Percentiles rank a stretch among this genome's conserved stretches.
Evolutionary conservation across 2,797 vertebrate species (phyloP).

Genomic region (Karalla daura): DNA sequence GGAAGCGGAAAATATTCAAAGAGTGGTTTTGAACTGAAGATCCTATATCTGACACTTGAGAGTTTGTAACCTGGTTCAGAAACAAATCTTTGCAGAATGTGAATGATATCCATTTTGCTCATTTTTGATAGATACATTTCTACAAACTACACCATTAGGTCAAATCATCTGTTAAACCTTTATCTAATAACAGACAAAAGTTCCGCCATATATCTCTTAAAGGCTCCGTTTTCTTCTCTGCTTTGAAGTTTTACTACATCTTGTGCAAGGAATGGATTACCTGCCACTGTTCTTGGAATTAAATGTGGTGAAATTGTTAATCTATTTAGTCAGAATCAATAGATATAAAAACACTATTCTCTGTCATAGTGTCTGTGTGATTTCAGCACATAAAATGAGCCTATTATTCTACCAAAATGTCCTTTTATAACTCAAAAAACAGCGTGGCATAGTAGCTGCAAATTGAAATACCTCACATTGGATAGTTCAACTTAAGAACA

Average conservation of each 20-base stretch:
- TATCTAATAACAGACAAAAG: not conserved
- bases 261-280: slow-evolving; percentile 30
- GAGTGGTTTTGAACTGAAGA: not conserved
- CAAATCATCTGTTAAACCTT: not conserved
- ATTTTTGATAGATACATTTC: not conserved
- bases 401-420: not conserved
- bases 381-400: slow-evolving; percentile 6
- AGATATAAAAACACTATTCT: not conserved
- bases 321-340: slow-evolving; percentile 2
- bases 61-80: not conserved
- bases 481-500: not conserved
- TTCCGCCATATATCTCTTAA: not conserved
- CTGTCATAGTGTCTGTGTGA: slow-evolving; percentile 1
- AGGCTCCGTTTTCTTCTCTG: slow-evolving; percentile 2
- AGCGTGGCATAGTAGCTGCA: not conserved
- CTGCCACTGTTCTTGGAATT: slow-evolving; percentile 20
- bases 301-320: slow-evolving; percentile 13
- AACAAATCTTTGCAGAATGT: not conserved
- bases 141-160: not conserved
- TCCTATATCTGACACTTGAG: not conserved
- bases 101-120: not conserved
- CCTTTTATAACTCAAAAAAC: not conserved
- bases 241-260: slow-evolving; percentile 9
- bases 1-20: slow-evolving; percentile 1
- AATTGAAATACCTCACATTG: not conserved